phyloP scores from a whole-genome alignment of 2,888 invertebrate species.

The Barypeithes pellucidus region DNA sequence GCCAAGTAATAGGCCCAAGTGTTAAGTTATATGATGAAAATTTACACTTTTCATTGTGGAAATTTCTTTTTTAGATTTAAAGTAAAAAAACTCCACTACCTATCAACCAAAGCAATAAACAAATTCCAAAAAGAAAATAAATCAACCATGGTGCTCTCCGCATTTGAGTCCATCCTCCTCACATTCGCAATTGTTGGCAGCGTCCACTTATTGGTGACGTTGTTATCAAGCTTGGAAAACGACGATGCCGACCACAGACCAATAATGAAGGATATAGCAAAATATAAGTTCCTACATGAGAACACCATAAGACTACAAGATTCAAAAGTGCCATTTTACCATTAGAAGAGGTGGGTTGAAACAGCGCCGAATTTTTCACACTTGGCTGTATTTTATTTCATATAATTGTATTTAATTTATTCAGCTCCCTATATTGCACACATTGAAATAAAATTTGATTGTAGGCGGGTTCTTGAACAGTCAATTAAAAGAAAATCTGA shows the following conservation, averaged over 20 bases:
- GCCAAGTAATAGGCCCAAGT: no score
- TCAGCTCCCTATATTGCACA: no score
- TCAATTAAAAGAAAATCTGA: no score
- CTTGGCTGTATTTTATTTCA: no score
- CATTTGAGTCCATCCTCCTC: slow-evolving; percentile 61
- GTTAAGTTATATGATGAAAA: no score
- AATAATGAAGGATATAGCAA: slow-evolving; percentile 59
- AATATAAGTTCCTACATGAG: slow-evolving; percentile 56
- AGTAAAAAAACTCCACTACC: not conserved
- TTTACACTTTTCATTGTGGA: no score
- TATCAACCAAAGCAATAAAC: not conserved
- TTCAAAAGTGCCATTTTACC: slow-evolving; percentile 44
- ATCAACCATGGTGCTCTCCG: slow-evolving; percentile 58
- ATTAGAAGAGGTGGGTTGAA: slow-evolving; percentile 21
- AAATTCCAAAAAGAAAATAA: no score
- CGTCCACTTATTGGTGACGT: slow-evolving; percentile 60
- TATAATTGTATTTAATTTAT: no score
- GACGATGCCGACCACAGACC: slow-evolving; percentile 55
- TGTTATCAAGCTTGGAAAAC: slow-evolving; percentile 59
- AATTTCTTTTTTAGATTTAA: not conserved
- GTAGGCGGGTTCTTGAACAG: no score
- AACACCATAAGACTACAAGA: slow-evolving; percentile 42
- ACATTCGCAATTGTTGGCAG: slow-evolving; percentile 62
- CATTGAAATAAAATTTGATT: no score
- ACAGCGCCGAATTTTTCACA: no score